These are phyloP conservation scores for Eptesicus fuscus DNA, from an alignment of 2,113 vertebrate genomes.

Conservation along the genomic window DNA sequence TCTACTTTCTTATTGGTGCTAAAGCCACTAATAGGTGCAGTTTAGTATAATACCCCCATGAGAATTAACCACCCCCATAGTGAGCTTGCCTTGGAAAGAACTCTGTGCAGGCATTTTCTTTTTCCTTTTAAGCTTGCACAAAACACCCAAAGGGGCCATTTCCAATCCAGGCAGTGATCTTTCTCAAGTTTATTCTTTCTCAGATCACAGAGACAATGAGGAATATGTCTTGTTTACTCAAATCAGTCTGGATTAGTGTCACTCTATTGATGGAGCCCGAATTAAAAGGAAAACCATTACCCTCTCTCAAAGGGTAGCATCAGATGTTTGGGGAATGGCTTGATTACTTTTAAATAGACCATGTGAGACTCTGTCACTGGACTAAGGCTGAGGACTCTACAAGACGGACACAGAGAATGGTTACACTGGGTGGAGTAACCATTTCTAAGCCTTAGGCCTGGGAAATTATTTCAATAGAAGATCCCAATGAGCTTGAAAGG, in stretches of 20 bases:
- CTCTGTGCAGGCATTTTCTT: constrained; percentile 50
- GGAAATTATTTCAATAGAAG: constrained; percentile 1
- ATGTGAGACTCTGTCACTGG: constrained; percentile 8
- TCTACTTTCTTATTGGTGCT: constrained; percentile 75
- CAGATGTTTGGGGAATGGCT: constrained; percentile 51
- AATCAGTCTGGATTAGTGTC: constrained; percentile 78
- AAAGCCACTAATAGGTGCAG: constrained; percentile 76
- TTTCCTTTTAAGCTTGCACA: constrained; percentile 76
- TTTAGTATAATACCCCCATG: constrained; percentile 79
- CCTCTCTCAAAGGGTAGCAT: constrained; percentile 56
- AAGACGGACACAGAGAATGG: background rate
- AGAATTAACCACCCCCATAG: constrained; percentile 63
- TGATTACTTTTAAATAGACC: constrained; percentile 57
- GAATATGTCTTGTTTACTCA: constrained; percentile 69
- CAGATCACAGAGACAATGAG: constrained; percentile 71
- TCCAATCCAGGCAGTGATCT: constrained; percentile 65
- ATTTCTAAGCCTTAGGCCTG: background rate
- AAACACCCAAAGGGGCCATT: constrained; percentile 78
- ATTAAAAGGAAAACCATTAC: constrained; percentile 75
- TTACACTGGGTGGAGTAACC: background rate
- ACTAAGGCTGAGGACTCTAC: background rate
- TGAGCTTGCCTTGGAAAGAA: constrained; percentile 52
- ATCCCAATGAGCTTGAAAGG: background rate
- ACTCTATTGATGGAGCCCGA: constrained; percentile 70
- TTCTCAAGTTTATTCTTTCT: constrained; percentile 69